These are phyloP conservation scores for Leucopsar rothschildi DNA, from an alignment of 2,113 vertebrate genomes.

Conservation along the genomic window DNA sequence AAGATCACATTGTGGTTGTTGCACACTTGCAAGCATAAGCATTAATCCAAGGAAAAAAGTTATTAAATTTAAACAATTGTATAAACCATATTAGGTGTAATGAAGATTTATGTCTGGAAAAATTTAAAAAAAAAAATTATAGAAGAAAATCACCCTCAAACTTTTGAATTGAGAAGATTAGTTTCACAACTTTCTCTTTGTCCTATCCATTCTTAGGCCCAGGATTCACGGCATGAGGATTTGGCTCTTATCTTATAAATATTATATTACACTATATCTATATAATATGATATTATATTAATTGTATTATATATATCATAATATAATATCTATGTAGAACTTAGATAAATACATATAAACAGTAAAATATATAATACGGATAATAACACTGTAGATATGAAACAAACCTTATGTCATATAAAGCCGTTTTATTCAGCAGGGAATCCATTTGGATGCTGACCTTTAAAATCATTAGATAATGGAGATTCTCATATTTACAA, in stretches of 20 bases:
- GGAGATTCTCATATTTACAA: not conserved
- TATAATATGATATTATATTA: not conserved
- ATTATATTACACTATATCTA: no score
- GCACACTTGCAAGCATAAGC: not conserved
- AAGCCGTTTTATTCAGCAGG: not conserved
- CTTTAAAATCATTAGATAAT: not conserved
- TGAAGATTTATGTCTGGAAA: not conserved
- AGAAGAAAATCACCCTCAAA: rapidly evolving
- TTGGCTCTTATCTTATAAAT: not conserved
- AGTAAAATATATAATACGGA: not conserved
- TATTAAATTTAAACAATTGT: not conserved
- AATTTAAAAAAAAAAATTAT: not conserved
- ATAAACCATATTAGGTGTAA: not conserved
- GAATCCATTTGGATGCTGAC: not conserved
- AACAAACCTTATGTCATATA: not conserved
- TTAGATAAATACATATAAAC: not conserved
- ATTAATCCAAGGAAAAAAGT: not conserved
- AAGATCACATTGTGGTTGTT: not conserved
- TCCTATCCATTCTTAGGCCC: not conserved
- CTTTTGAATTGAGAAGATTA: not conserved
- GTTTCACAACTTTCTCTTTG: not conserved
- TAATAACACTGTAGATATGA: not conserved
- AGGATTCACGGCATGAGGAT: not conserved
- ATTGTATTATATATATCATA: not conserved
- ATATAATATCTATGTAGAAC: rapidly evolving